These are phyloP conservation scores for Drosophila sechellia DNA, from an alignment of 1,140 invertebrate species.

Conservation along the genomic window DNA sequence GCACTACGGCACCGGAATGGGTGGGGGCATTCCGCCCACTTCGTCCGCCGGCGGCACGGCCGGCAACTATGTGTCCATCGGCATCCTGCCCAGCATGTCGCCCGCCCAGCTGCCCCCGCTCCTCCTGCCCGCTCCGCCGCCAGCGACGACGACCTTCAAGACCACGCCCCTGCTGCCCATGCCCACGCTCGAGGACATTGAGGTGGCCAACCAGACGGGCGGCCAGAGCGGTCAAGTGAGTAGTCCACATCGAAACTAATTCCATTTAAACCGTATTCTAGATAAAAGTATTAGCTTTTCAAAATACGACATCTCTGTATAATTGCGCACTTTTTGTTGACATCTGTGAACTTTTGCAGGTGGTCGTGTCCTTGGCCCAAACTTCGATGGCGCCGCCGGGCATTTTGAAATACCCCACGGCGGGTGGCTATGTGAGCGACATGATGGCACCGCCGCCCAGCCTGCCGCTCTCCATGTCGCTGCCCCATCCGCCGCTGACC, in stretches of 20 bases:
- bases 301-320: too few relatives aligned
- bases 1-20: constrained; percentile 25
- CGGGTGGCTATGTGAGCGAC: constrained; percentile 24
- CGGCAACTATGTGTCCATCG: constrained; percentile 66
- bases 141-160: constrained; percentile 61
- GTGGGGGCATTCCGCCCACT: constrained; percentile 7
- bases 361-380: constrained; percentile 29
- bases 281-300: too few relatives aligned
- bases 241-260: background rate
- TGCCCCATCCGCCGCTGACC: constrained; percentile 2
- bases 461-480: constrained; percentile 12
- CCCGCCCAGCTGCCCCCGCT: constrained; percentile 42
- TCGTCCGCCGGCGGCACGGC: constrained; percentile 40
- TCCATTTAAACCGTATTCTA: too few relatives aligned
- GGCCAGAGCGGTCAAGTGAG: constrained; percentile 24
- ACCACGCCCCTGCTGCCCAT: constrained; percentile 73
- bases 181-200: constrained; percentile 75
- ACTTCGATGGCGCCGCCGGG: constrained; percentile 25
- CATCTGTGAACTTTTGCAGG: background rate
- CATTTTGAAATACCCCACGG: constrained; percentile 25
- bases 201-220: constrained; percentile 47
- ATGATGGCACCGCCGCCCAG: constrained; percentile 33
- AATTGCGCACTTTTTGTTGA: background rate
- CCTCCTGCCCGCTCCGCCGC: constrained; percentile 46
- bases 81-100: constrained; percentile 63